Conservation (phyloP, 2,888 invertebrate genomes). For the Drosophila mimica region DNA sequence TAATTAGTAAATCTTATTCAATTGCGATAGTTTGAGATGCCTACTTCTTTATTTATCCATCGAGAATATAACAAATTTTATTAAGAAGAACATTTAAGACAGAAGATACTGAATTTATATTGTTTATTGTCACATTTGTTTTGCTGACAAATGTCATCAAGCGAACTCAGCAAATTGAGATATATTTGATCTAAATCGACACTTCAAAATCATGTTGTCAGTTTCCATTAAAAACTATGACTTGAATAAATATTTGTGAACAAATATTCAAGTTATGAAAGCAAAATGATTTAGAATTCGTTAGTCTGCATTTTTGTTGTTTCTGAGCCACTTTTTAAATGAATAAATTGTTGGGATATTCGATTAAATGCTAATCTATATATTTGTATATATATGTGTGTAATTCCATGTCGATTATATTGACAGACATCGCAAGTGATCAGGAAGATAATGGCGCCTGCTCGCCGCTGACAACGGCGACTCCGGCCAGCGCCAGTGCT, state of each 20-base stretch:
- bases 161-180: neutral
- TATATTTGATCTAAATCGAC: neutral
- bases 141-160: neutral
- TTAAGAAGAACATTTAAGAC: neutral
- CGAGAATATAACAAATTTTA: neutral
- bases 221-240: neutral
- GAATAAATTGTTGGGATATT: neutral
- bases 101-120: neutral
- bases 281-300: neutral
- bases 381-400: neutral
- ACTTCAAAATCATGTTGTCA: neutral
- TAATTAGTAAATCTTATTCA: neutral
- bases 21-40: neutral
- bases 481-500: conserved; percentile 57
- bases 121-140: neutral
- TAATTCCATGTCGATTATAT: neutral
- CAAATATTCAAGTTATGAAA: neutral
- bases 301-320: no score
- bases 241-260: neutral
- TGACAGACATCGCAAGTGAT: conserved; percentile 83
- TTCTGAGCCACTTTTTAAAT: neutral
- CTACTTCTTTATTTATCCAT: neutral
- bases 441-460: conserved; percentile 85
- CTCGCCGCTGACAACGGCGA: conserved; percentile 80
- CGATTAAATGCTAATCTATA: neutral